Percentiles rank a stretch among this genome's conserved stretches.
Conservation (phyloP, 2,888 invertebrate species). For the Mongoloraphidia duomilia region DNA sequence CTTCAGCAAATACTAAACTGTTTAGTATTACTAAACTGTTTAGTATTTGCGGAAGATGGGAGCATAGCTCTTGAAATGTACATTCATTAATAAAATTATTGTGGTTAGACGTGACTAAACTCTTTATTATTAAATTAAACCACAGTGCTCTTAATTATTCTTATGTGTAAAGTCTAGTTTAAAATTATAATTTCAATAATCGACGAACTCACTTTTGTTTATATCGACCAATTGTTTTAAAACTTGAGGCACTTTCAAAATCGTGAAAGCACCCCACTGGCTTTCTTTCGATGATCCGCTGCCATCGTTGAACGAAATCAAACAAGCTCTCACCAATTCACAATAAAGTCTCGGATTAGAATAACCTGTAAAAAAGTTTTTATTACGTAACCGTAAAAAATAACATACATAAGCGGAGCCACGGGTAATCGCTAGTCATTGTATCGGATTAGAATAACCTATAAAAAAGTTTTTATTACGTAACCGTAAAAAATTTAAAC, state of each 20-base stretch:
- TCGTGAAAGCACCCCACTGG: conserved; percentile 88
- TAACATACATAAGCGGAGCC: no score
- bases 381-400: background rate
- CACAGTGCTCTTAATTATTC: no score
- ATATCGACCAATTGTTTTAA: conserved; percentile 51
- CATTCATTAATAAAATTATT: no score
- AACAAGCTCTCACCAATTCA: conserved; percentile 78
- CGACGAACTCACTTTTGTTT: conserved; percentile 31
- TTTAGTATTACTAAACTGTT: no score
- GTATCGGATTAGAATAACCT: conserved; percentile 58
- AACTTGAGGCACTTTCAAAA: conserved; percentile 77
- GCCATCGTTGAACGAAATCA: conserved; percentile 79
- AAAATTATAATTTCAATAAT: no score
- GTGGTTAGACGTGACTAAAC: no score
- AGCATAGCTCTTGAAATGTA: no score
- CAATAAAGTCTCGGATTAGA: conserved; percentile 69
- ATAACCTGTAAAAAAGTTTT: conserved; percentile 35
- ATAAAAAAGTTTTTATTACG: conserved; percentile 14
- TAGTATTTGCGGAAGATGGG: no score
- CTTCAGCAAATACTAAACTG: no score
- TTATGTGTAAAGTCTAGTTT: no score
- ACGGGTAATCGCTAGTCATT: no score
- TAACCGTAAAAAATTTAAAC: background rate
- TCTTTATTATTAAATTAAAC: no score
- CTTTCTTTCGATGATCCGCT: conserved; percentile 73